Evolutionary conservation across 2,888 invertebrate genomes (phyloP).

Genomic region (Drosophila dives): DNA sequence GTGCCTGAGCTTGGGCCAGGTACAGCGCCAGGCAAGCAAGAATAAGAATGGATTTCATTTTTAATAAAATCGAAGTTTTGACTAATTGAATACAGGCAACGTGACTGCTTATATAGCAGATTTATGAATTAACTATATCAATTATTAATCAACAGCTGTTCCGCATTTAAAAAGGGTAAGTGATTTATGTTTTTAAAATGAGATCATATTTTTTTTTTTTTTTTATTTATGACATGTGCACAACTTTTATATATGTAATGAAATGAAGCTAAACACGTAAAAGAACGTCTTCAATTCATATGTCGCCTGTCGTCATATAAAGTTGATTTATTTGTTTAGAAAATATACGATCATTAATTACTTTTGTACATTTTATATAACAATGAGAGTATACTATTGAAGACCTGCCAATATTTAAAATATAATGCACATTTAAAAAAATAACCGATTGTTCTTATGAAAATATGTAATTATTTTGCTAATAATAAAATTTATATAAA

Average conservation of each 20-base stretch:
- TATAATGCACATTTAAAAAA: too few relatives aligned
- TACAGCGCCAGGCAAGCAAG: conserved; percentile 29
- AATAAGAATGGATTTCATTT: conserved; percentile 43
- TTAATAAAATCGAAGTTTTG: not conserved
- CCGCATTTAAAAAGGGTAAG: not conserved
- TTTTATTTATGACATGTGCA: not conserved
- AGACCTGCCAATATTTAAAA: too few relatives aligned
- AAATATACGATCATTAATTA: too few relatives aligned
- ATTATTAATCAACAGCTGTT: not conserved
- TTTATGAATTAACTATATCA: not conserved
- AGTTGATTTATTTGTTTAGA: too few relatives aligned
- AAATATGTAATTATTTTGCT: too few relatives aligned
- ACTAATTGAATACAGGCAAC: conserved; percentile 13
- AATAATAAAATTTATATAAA: too few relatives aligned
- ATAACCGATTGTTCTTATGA: too few relatives aligned
- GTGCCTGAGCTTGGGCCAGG: conserved; percentile 21
- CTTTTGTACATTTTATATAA: too few relatives aligned
- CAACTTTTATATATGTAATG: not conserved
- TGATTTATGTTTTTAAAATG: not conserved
- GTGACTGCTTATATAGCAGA: conserved; percentile 10
- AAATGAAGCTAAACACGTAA: not conserved
- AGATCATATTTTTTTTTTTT: not conserved
- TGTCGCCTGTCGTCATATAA: too few relatives aligned
- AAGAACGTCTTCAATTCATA: not conserved
- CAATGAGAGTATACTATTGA: too few relatives aligned